These are phyloP conservation scores for Zele albiditarsus DNA, from an alignment of 2,888 invertebrate genomes.

Conservation along the genomic window DNA sequence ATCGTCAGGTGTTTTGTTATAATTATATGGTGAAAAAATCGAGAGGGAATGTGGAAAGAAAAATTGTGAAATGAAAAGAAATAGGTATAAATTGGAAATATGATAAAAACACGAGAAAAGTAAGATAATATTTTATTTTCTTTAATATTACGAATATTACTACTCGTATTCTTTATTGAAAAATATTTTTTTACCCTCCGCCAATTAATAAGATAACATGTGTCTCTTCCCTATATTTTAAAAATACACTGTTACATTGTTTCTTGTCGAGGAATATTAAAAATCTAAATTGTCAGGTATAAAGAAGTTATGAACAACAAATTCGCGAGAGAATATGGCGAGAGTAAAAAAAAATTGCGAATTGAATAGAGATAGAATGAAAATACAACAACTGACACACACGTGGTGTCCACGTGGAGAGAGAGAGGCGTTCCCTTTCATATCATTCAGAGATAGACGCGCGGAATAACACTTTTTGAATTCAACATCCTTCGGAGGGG, in stretches of 20 bases:
- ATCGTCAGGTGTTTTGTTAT: no score
- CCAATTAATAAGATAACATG: neutral
- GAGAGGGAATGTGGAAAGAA: no score
- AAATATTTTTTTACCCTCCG: conserved; percentile 25
- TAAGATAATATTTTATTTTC: no score
- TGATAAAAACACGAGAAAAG: no score
- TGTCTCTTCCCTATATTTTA: conserved; percentile 27
- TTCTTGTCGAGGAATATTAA: no score
- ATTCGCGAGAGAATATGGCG: neutral
- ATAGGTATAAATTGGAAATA: no score
- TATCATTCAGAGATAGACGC: conserved; percentile 73
- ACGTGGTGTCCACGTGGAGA: conserved; percentile 67
- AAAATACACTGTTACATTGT: no score
- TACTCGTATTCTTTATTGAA: no score
- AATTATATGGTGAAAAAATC: no score
- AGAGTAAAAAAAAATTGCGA: conserved; percentile 17
- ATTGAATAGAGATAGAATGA: conserved; percentile 41
- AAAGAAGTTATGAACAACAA: neutral
- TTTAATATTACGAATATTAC: no score
- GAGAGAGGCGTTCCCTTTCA: conserved; percentile 71
- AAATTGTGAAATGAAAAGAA: no score
- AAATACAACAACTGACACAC: conserved; percentile 56
- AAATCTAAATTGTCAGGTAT: neutral
- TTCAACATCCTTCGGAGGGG: conserved; percentile 68
- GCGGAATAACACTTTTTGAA: conserved; percentile 73